Evolutionary conservation across 2,888 invertebrate species (phyloP).

Genomic region (Pseudococcus longispinus): DNA sequence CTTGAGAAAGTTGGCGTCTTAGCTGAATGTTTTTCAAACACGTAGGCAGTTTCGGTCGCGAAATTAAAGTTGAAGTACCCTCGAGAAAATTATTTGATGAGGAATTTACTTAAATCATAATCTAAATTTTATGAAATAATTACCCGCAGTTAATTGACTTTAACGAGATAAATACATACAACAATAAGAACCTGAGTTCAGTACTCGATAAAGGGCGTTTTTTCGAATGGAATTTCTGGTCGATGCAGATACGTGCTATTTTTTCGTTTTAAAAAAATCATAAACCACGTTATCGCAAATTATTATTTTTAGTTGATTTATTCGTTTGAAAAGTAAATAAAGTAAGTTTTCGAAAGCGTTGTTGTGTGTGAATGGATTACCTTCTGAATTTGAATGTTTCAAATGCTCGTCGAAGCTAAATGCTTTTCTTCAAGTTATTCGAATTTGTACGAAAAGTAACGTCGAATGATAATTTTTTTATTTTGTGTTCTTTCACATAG

Average conservation of each 20-base stretch:
- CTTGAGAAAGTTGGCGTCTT: not conserved
- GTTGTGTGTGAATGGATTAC: not conserved
- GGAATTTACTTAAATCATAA: not conserved
- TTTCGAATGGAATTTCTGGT: not conserved
- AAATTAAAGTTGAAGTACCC: not conserved
- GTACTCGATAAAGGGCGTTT: constrained; percentile 10
- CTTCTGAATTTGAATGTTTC: not conserved
- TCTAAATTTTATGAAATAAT: constrained; percentile 28
- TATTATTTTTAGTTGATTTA: not conserved
- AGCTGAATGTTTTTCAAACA: not conserved
- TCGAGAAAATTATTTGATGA: not conserved
- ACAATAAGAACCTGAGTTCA: not conserved
- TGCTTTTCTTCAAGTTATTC: not conserved
- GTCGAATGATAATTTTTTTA: not conserved
- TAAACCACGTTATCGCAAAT: not conserved
- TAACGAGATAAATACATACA: not conserved
- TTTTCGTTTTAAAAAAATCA: not conserved
- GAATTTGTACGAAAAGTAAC: not conserved
- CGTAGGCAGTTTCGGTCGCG: not conserved
- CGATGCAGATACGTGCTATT: not conserved
- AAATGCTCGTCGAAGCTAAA: not conserved
- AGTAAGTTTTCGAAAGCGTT: not conserved
- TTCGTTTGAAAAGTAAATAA: not conserved
- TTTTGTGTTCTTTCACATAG: not conserved
- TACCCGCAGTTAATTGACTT: not conserved